Evolutionary conservation across 2,888 invertebrate species (phyloP), one percentile per base, ranked within the genome.

Genomic region (Corythucha ciliata): DNA sequence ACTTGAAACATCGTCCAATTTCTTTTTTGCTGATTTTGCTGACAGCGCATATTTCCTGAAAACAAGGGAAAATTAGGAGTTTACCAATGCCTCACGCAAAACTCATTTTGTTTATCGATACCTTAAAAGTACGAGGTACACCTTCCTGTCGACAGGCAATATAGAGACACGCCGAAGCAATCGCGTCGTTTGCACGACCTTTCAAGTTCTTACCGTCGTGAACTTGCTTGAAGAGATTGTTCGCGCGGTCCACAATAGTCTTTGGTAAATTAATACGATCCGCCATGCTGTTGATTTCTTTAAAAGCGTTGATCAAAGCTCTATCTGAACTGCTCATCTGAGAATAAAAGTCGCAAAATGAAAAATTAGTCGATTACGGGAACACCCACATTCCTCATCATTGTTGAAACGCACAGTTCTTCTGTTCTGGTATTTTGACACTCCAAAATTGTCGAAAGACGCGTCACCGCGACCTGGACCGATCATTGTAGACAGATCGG

Each of bases 1-100:
- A 70, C 66, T 97, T 97, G 70, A 98, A 99, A 67, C 97, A 97
- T 59, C 96, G 74, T 1, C 98, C 98, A 54, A 98, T 98, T 73
- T 99, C 98, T 64, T 97, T 94, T 72, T 98, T 98, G 64, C 96
- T 94, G 52, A 98, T 92, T 74, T 92, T 93, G 66, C 96, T 96
- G 45, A 97, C 93, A 0, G 97, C 97, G 69, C 97, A 98, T 55
- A 99, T 97, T 76, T 98, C 98, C 69, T 64, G 48, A n/a, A 58
- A 55, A 33, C n/a, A 29, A 10, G n/a, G 10, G n/a, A 8, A n/a
- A 29, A n/a, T 10, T 29, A 29, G 10, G n/a, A 29, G 8, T 29
- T 10, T 10, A 29, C 29, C n/a, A 29, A 29, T n/a, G n/a, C n/a
- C 8, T 10, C 29, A 29, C 8, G n/a, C 8, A 29, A n/a, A n/a